Percentiles rank a stretch among this genome's conserved stretches.
These are phyloP conservation scores for Lophius americanus DNA, from an alignment of 2,797 vertebrate species.

Conservation along the genomic window DNA sequence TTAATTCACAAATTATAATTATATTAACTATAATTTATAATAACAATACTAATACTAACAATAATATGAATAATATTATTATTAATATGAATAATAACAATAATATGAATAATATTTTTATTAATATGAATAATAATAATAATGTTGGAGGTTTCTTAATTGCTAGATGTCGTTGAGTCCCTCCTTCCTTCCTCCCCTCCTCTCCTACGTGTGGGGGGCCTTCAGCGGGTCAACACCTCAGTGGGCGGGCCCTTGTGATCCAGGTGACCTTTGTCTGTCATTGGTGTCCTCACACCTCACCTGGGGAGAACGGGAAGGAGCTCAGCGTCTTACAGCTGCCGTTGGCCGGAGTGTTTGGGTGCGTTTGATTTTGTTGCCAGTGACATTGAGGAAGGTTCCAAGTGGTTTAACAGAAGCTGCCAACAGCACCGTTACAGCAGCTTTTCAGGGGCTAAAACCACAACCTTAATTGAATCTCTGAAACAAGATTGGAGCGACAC, in stretches of 20 bases:
- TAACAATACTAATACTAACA: too few relatives aligned
- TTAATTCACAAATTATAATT: too few relatives aligned
- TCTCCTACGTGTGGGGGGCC: slow-evolving; percentile 56
- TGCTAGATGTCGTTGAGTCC: background rate
- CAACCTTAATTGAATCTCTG: too few relatives aligned
- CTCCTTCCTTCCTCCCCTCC: slow-evolving; percentile 16
- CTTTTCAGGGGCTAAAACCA: too few relatives aligned
- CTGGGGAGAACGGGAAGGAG: slow-evolving; percentile 73
- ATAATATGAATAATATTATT: too few relatives aligned
- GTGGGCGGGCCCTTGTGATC: slow-evolving; percentile 62
- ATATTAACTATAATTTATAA: too few relatives aligned
- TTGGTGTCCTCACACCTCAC: slow-evolving; percentile 80
- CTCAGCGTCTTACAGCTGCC: slow-evolving; percentile 76
- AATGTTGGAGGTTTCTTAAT: background rate
- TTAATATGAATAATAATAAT: too few relatives aligned
- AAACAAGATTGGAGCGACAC: too few relatives aligned
- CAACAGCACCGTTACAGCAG: too few relatives aligned
- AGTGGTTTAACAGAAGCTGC: slow-evolving; percentile 9
- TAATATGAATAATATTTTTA: too few relatives aligned
- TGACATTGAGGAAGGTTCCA: slow-evolving; percentile 23
- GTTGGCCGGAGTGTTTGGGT: slow-evolving; percentile 42
- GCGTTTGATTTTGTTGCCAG: slow-evolving; percentile 42
- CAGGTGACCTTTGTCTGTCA: slow-evolving; percentile 79
- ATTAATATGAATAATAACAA: too few relatives aligned
- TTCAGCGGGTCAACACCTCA: slow-evolving; percentile 74